Conservation (phyloP, 1,140 invertebrate species). For the Heterodera carotae region DNA sequence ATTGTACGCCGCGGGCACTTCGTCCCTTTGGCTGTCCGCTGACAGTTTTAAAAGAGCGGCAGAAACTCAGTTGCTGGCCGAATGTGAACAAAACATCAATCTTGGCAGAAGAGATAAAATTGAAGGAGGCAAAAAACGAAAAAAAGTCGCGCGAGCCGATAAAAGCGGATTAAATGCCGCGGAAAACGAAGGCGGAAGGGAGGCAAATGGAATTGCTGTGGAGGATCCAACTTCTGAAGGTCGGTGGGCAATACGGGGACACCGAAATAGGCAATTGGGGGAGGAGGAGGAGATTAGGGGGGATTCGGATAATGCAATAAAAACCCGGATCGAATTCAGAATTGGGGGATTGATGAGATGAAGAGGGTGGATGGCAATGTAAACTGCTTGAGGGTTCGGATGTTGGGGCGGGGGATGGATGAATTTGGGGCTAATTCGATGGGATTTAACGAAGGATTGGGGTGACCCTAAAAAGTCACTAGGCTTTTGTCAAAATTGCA, state of each 20-base stretch:
- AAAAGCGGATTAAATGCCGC: not conserved
- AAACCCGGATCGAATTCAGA: not conserved
- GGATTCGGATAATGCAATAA: too few species aligned
- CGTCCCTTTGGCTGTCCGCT: not conserved
- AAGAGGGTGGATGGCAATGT: not conserved
- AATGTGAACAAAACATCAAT: not conserved
- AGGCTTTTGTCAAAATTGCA: not conserved
- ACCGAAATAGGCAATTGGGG: not conserved
- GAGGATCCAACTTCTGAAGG: too few species aligned
- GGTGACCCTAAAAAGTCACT: too few species aligned
- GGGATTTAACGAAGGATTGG: too few species aligned
- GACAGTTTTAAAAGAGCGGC: too few species aligned
- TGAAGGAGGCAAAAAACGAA: not conserved
- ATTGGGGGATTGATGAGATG: not conserved
- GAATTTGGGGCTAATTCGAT: too few species aligned
- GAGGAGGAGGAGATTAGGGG: not conserved
- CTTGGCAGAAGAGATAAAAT: not conserved
- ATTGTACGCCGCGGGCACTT: constrained; percentile 13
- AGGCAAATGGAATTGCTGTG: not conserved
- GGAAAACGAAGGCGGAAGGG: constrained; percentile 8
- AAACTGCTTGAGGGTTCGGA: not conserved
- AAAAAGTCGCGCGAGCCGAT: not conserved
- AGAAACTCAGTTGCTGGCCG: not conserved
- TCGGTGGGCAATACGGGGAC: not conserved
- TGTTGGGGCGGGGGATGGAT: not conserved